Base-by-base conservation (phyloP, 1,140 invertebrate species). In the Pseudoatta argentina region DNA sequence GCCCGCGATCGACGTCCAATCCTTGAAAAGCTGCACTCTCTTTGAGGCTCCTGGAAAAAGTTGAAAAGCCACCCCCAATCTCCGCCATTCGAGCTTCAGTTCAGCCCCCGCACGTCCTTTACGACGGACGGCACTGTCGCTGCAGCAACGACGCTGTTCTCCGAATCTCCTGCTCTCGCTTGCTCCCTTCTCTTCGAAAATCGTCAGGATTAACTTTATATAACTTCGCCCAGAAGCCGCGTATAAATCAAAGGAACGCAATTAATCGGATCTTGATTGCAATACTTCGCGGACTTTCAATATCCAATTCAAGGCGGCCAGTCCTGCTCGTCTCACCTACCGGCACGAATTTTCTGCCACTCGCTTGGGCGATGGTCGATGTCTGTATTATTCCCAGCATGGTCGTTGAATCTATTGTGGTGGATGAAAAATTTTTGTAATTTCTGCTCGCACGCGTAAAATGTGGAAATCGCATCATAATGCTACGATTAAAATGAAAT, bases 171-270 rank as follows among this genome's bases (percentile, higher is more conserved):
- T 24, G 34, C n/a, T 53, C 44, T 53, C 30, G 24, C 71, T 39
- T 24, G 30, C 57, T n/a, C 0, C 18, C 24, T 24, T 44, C 64
- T 69, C 64, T 75, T 30, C 18, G 39, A 27, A 85, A 86, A 89
- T 86, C 87, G 87, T 75, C 24, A 48, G 59, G 71, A 90, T 87
- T 86, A 85, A 87, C 71, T 90, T 90, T 90, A 71, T 82, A 81
- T 67, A 90, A 89, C 75, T 90, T 87, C 21, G 51, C 0, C 21
- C 61, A 16, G 7, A 48, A 27, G 39, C 39, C 69, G 81, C 81
- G 88, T 89, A 88, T 86, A 88, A 90, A 90, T 90, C 88, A 90
- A 90, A 89, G 88, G 86, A 83, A 89, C 55, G 86, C 89, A 89
- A 90, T 90, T 90, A 90, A 90, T 87, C 89, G 88, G 85, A 73